Base-by-base conservation (phyloP, 1,140 invertebrate species). In the Drosophila sproati region DNA sequence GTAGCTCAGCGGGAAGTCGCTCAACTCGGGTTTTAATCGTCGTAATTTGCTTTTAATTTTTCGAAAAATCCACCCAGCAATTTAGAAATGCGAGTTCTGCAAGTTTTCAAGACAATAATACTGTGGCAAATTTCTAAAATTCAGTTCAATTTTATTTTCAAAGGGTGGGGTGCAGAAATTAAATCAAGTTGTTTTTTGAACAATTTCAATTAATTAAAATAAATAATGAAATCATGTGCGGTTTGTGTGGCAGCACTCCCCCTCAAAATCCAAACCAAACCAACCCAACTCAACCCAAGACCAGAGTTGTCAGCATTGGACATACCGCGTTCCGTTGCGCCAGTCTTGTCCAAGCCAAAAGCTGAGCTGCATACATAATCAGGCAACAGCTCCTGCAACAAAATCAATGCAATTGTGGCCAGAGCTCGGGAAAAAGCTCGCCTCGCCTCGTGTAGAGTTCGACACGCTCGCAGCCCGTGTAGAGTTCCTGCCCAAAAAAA, bases 141-240 rank as follows among this genome's bases (percentile, higher is more conserved):
- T 20, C 20, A 20, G 20, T 20, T 20, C 20, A 0, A 20, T 20
- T 20, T 20, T 20, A 20, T 20, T 20, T 20, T 20, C 20, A 0
- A 20, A 41, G 4, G 48, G n/a, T 7, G 7, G 8, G 5, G 34
- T 5, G 28, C 48, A 4, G 35, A 8, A 39, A 56, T 50, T 12
- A 43, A 41, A 50, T 28, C 52, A 41, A 48, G 66, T 47, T 59
- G 48, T 57, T 45, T 68, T 73, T 86, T 82, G 43, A 86, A 60
- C 70, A 87, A 71, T 87, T 88, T 86, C 72, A 87, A 87, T 87
- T 88, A 87, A 87, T 88, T 82, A 74, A 87, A 88, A 87, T 88
- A 77, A 77, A 77, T 88, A 87, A 82, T 82, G 76, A 54, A 74
- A 87, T 88, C 77, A 79, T 87, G 54, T 64, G 63, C 43, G 57